phyloP scores from a whole-genome alignment of 2,113 vertebrate genomes.

The Rhinogobius similis region DNA sequence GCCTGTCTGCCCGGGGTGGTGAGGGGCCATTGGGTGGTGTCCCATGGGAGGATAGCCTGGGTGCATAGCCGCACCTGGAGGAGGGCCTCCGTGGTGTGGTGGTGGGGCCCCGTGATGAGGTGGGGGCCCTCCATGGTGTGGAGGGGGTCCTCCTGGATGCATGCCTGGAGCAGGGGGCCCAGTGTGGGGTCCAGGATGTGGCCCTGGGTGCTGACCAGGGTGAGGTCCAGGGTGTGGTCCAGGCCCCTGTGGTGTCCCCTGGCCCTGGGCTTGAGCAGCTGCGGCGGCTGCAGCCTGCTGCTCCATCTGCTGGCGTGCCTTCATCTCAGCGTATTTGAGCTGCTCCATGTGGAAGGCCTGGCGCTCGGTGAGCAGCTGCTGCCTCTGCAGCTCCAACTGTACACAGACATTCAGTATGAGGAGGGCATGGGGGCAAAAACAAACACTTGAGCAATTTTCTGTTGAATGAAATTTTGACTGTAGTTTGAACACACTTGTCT shows the following conservation, averaged over 20 bases:
- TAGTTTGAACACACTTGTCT: background rate
- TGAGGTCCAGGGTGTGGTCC: slow-evolving; percentile 70
- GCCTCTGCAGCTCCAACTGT: slow-evolving; percentile 94
- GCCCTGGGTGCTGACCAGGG: slow-evolving; percentile 35
- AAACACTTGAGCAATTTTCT: background rate
- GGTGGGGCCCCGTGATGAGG: slow-evolving; percentile 70
- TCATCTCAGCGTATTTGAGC: slow-evolving; percentile 93
- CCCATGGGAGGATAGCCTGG: slow-evolving; percentile 87
- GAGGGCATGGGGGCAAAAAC: background rate
- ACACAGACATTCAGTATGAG: background rate
- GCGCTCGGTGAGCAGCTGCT: slow-evolving; percentile 93
- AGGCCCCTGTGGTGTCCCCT: slow-evolving; percentile 49
- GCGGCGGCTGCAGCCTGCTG: slow-evolving; percentile 84
- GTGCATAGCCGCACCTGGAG: slow-evolving; percentile 80
- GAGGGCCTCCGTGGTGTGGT: slow-evolving; percentile 75
- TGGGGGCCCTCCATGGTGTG: slow-evolving; percentile 60
- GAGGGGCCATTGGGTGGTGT: slow-evolving; percentile 90
- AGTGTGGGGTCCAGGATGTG: slow-evolving; percentile 58
- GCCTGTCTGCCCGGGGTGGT: slow-evolving; percentile 90
- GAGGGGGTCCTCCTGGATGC: slow-evolving; percentile 73
- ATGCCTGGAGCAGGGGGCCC: slow-evolving; percentile 69
- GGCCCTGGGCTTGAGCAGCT: slow-evolving; percentile 56
- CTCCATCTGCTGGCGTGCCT: slow-evolving; percentile 96
- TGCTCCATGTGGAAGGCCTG: slow-evolving; percentile 99
- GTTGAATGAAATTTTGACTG: background rate